Evolutionary conservation across 2,888 invertebrate species (phyloP).

Genomic region (Drosophila testacea): DNA sequence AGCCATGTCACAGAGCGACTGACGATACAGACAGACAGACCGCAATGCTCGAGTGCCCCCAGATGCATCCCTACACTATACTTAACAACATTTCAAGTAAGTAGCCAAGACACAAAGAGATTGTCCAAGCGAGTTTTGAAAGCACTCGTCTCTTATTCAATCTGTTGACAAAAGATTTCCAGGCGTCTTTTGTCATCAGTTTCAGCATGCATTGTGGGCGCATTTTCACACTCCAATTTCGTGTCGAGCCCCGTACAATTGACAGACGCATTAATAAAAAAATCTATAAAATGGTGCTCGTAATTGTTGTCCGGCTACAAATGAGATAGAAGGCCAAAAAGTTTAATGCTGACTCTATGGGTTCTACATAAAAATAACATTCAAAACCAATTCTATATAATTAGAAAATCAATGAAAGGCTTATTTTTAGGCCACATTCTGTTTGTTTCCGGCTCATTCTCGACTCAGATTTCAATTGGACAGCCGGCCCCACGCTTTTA

Average conservation of each 20-base stretch:
- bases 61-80: conserved; percentile 38
- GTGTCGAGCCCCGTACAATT: conserved; percentile 44
- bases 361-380: conserved; percentile 33
- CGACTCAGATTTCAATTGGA: conserved; percentile 49
- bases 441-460: conserved; percentile 27
- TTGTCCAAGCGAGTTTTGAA: conserved; percentile 46
- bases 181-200: conserved; percentile 56
- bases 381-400: conserved; percentile 49
- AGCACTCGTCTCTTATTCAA: conserved; percentile 66
- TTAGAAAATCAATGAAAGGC: conserved; percentile 38
- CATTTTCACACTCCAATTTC: conserved; percentile 82
- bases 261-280: conserved; percentile 34
- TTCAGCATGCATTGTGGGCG: conserved; percentile 57
- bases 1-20: conserved; percentile 43
- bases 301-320: conserved; percentile 54
- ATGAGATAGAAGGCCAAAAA: conserved; percentile 24
- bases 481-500: conserved; percentile 49
- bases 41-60: conserved; percentile 70
- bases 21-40: conserved; percentile 10
- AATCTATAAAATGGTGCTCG: conserved; percentile 22
- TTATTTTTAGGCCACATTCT: conserved; percentile 57
- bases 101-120: conserved; percentile 49
- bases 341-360: conserved; percentile 18
- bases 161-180: conserved; percentile 68
- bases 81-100: conserved; percentile 22